Percentiles rank a stretch among this genome's conserved stretches.
Conservation (phyloP, 1,140 invertebrate genomes). For the Papilio dardanus region DNA sequence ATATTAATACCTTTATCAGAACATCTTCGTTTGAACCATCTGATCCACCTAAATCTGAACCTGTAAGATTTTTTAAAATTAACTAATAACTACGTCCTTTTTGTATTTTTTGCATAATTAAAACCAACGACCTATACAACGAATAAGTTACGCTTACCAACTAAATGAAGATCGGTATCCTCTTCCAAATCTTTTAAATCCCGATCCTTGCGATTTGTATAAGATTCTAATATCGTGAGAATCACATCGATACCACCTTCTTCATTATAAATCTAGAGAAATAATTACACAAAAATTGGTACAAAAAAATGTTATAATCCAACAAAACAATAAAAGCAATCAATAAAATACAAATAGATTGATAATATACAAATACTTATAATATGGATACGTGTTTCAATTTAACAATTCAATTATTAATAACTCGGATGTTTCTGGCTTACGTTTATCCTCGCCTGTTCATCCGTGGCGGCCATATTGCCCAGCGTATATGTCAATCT, state of each 20-base stretch:
- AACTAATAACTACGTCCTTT: too few relatives aligned
- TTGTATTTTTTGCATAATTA: too few relatives aligned
- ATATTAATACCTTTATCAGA: conserved; percentile 84
- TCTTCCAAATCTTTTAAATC: conserved; percentile 52
- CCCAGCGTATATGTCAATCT: conserved; percentile 90
- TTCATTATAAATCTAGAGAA: conserved; percentile 67
- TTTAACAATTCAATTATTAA: background rate
- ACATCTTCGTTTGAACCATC: conserved; percentile 85
- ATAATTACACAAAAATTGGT: background rate
- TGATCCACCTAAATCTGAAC: conserved; percentile 79
- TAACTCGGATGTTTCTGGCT: conserved; percentile 59
- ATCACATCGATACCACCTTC: conserved; percentile 69
- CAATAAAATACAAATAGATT: background rate
- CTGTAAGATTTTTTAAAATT: too few relatives aligned
- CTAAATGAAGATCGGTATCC: conserved; percentile 65
- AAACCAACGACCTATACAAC: too few relatives aligned
- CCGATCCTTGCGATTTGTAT: conserved; percentile 57
- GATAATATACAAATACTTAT: background rate
- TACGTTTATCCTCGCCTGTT: conserved; percentile 85
- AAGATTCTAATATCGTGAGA: conserved; percentile 70
- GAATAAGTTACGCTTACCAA: conserved; percentile 65
- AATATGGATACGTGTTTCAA: background rate
- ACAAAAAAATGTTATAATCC: too few relatives aligned
- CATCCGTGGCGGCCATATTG: conserved; percentile 89
- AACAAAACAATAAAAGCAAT: too few relatives aligned